A percentile compares a stretch with the other conserved stretches of the same genome.
These are phyloP conservation scores for Pyrocephalus nanus DNA, from an alignment of 2,797 vertebrate species.

Conservation along the genomic window DNA sequence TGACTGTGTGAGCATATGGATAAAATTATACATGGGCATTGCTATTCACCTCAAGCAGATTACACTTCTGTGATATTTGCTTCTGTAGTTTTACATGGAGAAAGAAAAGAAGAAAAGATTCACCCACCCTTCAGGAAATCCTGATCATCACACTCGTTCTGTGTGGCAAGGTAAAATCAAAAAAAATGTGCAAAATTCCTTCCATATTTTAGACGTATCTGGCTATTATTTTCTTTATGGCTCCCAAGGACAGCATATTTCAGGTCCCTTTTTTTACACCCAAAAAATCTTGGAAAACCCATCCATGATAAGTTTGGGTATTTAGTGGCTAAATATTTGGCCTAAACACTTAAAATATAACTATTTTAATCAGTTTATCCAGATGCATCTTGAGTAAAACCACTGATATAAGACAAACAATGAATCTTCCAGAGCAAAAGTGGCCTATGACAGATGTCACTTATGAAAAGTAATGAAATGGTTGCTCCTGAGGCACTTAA, in stretches of 20 bases:
- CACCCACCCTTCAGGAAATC: background rate
- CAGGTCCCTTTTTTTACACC: background rate
- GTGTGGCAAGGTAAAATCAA: background rate
- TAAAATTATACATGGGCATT: background rate
- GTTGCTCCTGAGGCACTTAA: background rate
- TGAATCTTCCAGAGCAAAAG: background rate
- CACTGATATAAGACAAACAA: background rate
- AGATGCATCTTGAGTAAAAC: background rate
- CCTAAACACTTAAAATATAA: background rate
- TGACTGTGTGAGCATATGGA: background rate
- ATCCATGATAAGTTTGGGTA: background rate
- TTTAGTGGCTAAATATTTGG: background rate
- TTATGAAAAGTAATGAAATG: background rate
- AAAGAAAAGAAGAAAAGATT: background rate
- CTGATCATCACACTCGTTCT: background rate
- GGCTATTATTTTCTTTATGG: background rate
- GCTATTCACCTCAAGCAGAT: background rate
- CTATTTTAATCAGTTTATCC: background rate
- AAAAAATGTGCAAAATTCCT: background rate
- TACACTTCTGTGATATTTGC: background rate
- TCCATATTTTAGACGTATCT: background rate
- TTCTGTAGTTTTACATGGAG: background rate
- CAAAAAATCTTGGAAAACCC: background rate
- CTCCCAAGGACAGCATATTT: background rate
- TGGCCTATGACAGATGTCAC: background rate